Evolutionary conservation across 2,888 invertebrate genomes (phyloP), one percentile per base, ranked within the genome.

Genomic region (Cantharis lateralis): DNA sequence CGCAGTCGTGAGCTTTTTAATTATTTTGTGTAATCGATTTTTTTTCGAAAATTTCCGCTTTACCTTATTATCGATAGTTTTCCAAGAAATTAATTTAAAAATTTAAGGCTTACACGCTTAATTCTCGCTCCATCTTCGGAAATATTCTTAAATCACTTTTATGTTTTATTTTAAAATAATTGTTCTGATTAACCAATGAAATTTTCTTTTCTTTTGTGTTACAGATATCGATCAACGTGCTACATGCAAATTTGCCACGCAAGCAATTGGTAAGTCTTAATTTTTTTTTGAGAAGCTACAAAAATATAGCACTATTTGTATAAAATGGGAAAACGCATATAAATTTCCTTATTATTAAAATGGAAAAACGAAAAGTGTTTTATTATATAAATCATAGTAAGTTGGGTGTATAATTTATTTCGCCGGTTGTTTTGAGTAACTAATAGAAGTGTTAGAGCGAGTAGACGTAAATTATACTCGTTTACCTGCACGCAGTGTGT

Each of bases 401-500:
- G 66, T 66, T 68, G 66, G 66, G 66, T 66, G 26, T 20, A 48
- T 66, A 62, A 76, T 71, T 76, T 69, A 20, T 76, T 74, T 79
- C 77, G 80, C 72, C 74, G 77, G 79, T 78, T 80, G 68, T 73
- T 66, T 66, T 72, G 70, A 77, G 77, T 75, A 66, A 76, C 75
- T 72, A 73, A 74, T 72, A 77, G 73, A 78, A 81, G 80, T 81
- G 83, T 79, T 78, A 77, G 80, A 81, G 79, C 80, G 81, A 76
- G 71, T 72, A 80, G 80, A 80, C 76, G 82, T 83, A 83, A 83
- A 82, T 83, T 82, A 82, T 81, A 79, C 78, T 81, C 82, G 77
- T 82, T 81, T 82, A 81, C 76, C 76, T 75, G 80, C 81, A 83
- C 82, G 80, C 82, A 82, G 79, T 76, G 80, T 78, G 76, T 78